Base-by-base conservation (phyloP, 2,888 invertebrate genomes). In the Diogma glabrata region DNA sequence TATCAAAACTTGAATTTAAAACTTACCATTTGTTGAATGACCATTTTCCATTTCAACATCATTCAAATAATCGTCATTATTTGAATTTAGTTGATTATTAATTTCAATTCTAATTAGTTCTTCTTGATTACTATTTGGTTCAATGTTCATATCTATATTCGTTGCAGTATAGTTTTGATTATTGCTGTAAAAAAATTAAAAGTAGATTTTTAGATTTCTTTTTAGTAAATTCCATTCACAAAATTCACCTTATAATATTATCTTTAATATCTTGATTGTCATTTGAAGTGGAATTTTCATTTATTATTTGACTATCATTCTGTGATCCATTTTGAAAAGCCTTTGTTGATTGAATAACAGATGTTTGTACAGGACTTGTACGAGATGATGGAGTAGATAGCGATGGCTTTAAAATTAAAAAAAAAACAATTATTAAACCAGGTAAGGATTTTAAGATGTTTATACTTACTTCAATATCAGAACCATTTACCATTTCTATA, bases 401-500 rank as follows among this genome's bases (percentile, higher is more conserved):
- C 58, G 48, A 53, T 58, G 40, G 19, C 51, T n/a, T n/a, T n/a
- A n/a, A n/a, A n/a, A n/a, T n/a, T n/a, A n/a, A n/a, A 30, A 19
- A 20, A 33, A 48, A 3, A n/a, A n/a, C n/a, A n/a, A n/a, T 3
- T 23, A 19, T 7, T 20, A 22, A 33, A 20, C 12, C 5, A 7
- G 20, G 17, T 2, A 30, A 20, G 22, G 12, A 48, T 19, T 10
- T 14, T 47, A 10, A 16, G 19, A 3, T 48, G 30, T 12, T 20
- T 33, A 12, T 36, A 66, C 73, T 71, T 73, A 77, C 79, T 70
- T 81, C 87, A 45, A 82, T 78, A 71, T 92, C 91, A 51, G 87
- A 82, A 53, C 92, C 92, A 70, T 89, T 89, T 58, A 97, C 91
- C 93, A 96, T 95, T 74, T 99, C 97, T 33, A 97, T 89, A 74